Percentiles rank a stretch among this genome's conserved stretches.
Evolutionary conservation across 2,888 invertebrate genomes (phyloP).

Genomic region (Acleris emargana): DNA sequence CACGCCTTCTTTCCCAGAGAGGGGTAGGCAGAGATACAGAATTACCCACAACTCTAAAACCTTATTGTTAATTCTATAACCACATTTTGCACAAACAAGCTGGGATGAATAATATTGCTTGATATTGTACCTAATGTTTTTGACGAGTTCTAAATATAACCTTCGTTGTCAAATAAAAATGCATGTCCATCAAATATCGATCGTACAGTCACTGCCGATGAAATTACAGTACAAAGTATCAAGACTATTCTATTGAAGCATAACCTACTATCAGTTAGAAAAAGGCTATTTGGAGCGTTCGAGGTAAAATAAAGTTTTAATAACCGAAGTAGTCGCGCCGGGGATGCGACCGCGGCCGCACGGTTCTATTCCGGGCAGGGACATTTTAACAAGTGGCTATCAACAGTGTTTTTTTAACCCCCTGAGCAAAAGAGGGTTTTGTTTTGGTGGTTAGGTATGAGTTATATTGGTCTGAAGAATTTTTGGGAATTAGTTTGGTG

Average conservation of each 20-base stretch:
- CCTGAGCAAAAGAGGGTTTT: no score
- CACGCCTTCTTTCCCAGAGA: no score
- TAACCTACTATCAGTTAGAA: constrained; percentile 55
- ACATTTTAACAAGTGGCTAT: not conserved
- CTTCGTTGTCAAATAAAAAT: not conserved
- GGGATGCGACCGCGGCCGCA: constrained; percentile 58
- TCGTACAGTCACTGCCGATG: not conserved
- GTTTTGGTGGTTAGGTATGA: no score
- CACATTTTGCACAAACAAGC: no score
- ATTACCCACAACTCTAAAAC: no score
- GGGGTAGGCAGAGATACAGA: no score
- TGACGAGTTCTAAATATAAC: no score
- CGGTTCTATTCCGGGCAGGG: constrained; percentile 51
- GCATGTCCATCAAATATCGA: not conserved
- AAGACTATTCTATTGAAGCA: constrained; percentile 47
- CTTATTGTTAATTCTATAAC: no score
- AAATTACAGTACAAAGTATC: constrained; percentile 51
- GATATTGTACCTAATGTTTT: no score
- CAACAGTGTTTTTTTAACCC: not conserved
- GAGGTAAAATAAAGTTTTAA: constrained; percentile 66
- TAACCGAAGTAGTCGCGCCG: constrained; percentile 64
- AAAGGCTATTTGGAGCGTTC: constrained; percentile 49
- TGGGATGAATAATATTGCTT: no score
- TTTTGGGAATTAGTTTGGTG: no score
- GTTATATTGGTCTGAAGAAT: no score